Base-by-base conservation (phyloP, 2,113 vertebrate species). In the Morone chrysops region DNA sequence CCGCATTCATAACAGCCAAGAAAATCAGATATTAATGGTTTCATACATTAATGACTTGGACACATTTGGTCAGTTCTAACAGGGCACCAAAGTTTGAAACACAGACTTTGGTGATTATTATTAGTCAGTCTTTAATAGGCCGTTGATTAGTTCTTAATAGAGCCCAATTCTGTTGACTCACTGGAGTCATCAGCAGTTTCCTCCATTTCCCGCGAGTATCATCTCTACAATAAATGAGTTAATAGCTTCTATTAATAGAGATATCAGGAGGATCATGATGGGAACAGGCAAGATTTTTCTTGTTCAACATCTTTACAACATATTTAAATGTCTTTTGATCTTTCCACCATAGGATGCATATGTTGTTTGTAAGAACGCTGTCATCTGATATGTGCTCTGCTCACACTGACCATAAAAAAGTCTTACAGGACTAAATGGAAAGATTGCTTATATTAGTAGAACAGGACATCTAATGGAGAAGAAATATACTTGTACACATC, bases 381-480 rank as follows among this genome's bases (percentile, higher is more conserved):
- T 68, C 8, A 25, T 67, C 54, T 78, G 53, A 61, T 54, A 10
- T 48, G 45, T 62, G 20, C 48, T 57, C 51, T 74, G 60, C 54
- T 84, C 56, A 70, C 48, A 75, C 4, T 62, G 12, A 57, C 8
- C 40, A 18, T 45, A 31, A 14, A 76, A 79, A 69, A 80, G 45
- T 12, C 41, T 18, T 16, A 43, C 41, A 69, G 59, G 54, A 54
- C 53, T 25, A 16, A 79, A 87, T 80, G 25, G 70, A 83, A 78
- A 80, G n/a, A 69, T 12, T 0, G 7, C 16, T 59, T n/a, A 62
- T 73, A 70, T 54, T 31, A 47, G 67, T 69, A 53, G 84, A 74
- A 73, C 72, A 9, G 73, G 72, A 67, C 45, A 45, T 75, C 60
- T 65, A 74, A 85, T 67, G 57, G 74, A 81, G 31, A 70, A 65